Base-by-base conservation (phyloP, 2,888 invertebrate species). In the Homarus gammarus region DNA sequence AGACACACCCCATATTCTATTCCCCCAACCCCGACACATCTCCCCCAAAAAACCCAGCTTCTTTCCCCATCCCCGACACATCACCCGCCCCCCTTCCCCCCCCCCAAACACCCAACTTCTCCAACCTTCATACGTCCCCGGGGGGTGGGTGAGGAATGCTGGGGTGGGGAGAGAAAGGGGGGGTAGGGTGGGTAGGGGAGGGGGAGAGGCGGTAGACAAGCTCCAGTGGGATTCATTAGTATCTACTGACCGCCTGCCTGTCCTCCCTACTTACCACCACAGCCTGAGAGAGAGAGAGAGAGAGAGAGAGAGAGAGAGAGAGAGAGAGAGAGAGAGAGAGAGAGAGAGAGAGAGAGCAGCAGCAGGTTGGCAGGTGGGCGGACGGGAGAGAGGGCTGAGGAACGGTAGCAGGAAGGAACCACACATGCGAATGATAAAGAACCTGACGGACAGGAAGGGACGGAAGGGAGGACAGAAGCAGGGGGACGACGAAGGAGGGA, bases 161-260 rank as follows among this genome's bases (percentile, higher is more conserved):
- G 36, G 36, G 15, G 33, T 31, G 38, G n/a, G 22, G 38, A 2
- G 27, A 44, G 44, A 27, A 75, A 64, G 61, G 61, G 61, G 61
- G 6, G 27, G 27, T 1, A 27, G 27, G 27, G 8, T 27, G 27
- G 5, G 27, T n/a, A 8, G 27, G 3, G 64, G 64, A 6, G 27
- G 64, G 31, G 27, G 64, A 27, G 27, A 1, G 27, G 51, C 49
- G 18, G 38, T 15, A n/a, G 75, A 84, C 84, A 75, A 75, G 61
- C 40, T 84, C 84, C 84, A 61, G 27, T 6, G 84, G 84, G 84
- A 84, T 84, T 84, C 75, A 84, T 84, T 84, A 84, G 75, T 40
- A 40, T 61, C 38, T 75, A 36, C 15, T 56, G 84, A 40, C 75
- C 40, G 61, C 75, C 61, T 31, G 12, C 64, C 84, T 84, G 73